phyloP scores from a whole-genome alignment of 1,140 invertebrate genomes.

The Nasonia vitripennis region DNA sequence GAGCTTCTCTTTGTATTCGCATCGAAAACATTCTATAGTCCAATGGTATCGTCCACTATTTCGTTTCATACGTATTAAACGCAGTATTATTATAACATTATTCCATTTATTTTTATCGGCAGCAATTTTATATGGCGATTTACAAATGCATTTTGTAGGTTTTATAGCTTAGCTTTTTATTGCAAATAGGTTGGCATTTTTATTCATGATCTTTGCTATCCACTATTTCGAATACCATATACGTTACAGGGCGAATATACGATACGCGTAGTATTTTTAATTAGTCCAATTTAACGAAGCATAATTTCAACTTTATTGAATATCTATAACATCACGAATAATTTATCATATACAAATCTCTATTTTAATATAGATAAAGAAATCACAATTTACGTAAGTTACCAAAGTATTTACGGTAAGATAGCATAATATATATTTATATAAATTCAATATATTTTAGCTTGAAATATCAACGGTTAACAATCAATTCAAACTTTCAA shows the following conservation, averaged over 20 bases:
- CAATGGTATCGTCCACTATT: not conserved
- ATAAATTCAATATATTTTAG: constrained; percentile 14
- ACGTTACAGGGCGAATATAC: not conserved
- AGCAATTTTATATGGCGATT: not conserved
- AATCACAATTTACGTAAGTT: constrained; percentile 24
- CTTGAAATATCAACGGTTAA: not conserved
- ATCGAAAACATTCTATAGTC: not conserved
- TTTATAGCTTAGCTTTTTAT: too few species aligned
- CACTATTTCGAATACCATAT: not conserved
- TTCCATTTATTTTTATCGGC: not conserved
- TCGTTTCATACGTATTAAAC: not conserved
- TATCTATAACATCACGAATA: too few species aligned
- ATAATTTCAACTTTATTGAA: not conserved
- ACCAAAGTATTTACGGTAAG: constrained; percentile 3
- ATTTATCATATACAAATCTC: not conserved
- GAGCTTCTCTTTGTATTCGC: not conserved
- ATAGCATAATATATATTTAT: constrained; percentile 19
- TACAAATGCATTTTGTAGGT: not conserved
- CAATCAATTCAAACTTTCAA: not conserved
- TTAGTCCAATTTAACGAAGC: not conserved
- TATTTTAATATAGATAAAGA: not conserved
- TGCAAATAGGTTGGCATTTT: too few species aligned
- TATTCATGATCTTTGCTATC: too few species aligned
- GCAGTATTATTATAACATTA: not conserved
- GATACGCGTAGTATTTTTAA: not conserved